A percentile compares a stretch with the other conserved stretches of the same genome.
These are phyloP conservation scores for Drosophila willistoni DNA, from an alignment of 1,140 invertebrate genomes.

Conservation along the genomic window DNA sequence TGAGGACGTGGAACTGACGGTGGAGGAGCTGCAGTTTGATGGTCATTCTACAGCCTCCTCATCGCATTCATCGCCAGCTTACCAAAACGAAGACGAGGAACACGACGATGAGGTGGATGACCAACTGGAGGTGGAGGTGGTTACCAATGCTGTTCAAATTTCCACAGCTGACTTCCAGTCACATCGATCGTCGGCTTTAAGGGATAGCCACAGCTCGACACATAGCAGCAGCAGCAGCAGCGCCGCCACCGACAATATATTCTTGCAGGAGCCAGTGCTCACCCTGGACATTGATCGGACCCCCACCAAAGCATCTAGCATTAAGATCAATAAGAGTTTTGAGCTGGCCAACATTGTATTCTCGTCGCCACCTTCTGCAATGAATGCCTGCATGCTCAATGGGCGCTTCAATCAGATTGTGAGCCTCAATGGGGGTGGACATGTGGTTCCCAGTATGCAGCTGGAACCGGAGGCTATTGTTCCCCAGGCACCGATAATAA, in stretches of 20 bases:
- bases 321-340: slow-evolving; percentile 79
- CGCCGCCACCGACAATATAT: slow-evolving; percentile 73
- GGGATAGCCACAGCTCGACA: slow-evolving; percentile 67
- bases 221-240: slow-evolving; percentile 63
- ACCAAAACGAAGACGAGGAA: slow-evolving; percentile 44
- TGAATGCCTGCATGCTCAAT: slow-evolving; percentile 64
- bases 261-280: slow-evolving; percentile 79
- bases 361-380: slow-evolving; percentile 69
- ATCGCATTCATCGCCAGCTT: slow-evolving; percentile 53
- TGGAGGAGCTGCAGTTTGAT: slow-evolving; percentile 54
- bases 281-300: slow-evolving; percentile 80
- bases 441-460: slow-evolving; percentile 22
- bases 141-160: slow-evolving; percentile 8
- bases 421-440: slow-evolving; percentile 53
- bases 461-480: slow-evolving; percentile 26
- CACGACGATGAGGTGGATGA: slow-evolving; percentile 31
- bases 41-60: slow-evolving; percentile 53
- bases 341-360: slow-evolving; percentile 71
- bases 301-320: slow-evolving; percentile 78
- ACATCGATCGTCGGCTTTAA: slow-evolving; percentile 68
- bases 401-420: slow-evolving; percentile 82
- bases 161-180: slow-evolving; percentile 52
- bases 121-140: slow-evolving; percentile 23
- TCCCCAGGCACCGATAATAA: slow-evolving; percentile 18
- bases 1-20: slow-evolving; percentile 30